Base-by-base conservation (phyloP, 2,113 vertebrate species). In the Atlantisia rogersi region DNA sequence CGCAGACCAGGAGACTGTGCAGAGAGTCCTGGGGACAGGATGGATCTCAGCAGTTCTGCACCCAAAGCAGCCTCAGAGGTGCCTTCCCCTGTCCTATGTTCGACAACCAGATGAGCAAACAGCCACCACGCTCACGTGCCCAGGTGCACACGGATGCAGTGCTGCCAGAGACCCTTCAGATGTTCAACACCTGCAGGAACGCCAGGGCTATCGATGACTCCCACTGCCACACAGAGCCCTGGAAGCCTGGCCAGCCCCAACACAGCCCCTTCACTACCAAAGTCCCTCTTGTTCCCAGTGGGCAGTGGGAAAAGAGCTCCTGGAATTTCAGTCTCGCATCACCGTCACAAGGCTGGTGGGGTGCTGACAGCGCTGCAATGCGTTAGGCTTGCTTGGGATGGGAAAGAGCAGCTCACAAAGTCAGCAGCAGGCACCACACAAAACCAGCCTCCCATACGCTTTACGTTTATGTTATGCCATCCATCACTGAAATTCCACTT, bases 41-140 rank as follows among this genome's bases (percentile, higher is more conserved):
- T 73, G 83, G 69, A 81, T 88, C 82, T 88, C 53, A 58, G 96
- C 96, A 94, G 71, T 75, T 92, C 94, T 92, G 96, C 96, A 88
- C 95, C 97, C 97, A 96, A 97, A 97, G 93, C 94, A 96, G 95
- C 95, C 95, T 97, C 97, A 96, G 95, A 96, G 97, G 96, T 52
- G 95, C 86, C 26, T 7, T 67, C 59, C 62, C 46, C 31, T 7
- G 88, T 73, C 74, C 56, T n/a, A 7, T 11, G 82, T 69, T 95
- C 93, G 9, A 95, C 95, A 88, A 76, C 92, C 39, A 35, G 89
- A 78, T 0, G 40, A 59, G 76, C 91, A 79, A 95, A 87, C 79
- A 75, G 75, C 81, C 59, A 15, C 46, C 1, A 10, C 0, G 12
- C 55, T 69, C 79, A 16, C 4, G n/a, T 42, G 6, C 84, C 59